Conservation (phyloP, 2,888 invertebrate genomes). For the Ptychoptera albimana region DNA sequence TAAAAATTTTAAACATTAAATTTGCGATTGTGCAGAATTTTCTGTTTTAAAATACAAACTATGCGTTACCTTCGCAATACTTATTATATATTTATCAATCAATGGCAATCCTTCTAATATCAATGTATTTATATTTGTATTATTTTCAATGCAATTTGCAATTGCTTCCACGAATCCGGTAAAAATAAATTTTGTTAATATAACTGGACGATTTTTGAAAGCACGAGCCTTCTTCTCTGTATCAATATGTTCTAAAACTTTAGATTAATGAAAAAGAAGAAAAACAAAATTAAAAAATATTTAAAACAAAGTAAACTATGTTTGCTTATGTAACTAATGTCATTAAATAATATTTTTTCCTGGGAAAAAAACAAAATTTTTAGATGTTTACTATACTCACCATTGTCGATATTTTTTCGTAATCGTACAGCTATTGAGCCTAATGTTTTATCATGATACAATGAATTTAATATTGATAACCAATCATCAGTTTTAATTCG, state of each 20-base stretch:
- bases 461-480: conserved; percentile 55
- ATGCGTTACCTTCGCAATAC: conserved; percentile 36
- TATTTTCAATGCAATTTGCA: conserved; percentile 43
- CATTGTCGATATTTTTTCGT: conserved; percentile 27
- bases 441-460: conserved; percentile 53
- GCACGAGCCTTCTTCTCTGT: conserved; percentile 44
- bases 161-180: conserved; percentile 47
- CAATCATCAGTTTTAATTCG: conserved; percentile 61
- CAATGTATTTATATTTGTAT: conserved; percentile 41
- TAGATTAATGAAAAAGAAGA: conserved; percentile 1
- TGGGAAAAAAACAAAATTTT: not conserved
- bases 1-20: too few relatives aligned
- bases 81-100: conserved; percentile 45
- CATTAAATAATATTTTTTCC: not conserved
- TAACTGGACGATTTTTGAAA: conserved; percentile 43
- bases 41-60: not conserved
- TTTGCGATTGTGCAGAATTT: not conserved
- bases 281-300: conserved; percentile 1
- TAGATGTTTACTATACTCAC: conserved; percentile 13
- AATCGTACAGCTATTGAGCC: conserved; percentile 51
- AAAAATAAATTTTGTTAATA: conserved; percentile 54
- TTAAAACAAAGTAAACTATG: not conserved
- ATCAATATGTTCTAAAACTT: conserved; percentile 30
- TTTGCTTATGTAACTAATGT: not conserved
- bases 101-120: conserved; percentile 58